A percentile compares a stretch with the other conserved stretches of the same genome.
These are phyloP conservation scores for Heliothis virescens DNA, from an alignment of 1,140 invertebrate species.

Conservation along the genomic window DNA sequence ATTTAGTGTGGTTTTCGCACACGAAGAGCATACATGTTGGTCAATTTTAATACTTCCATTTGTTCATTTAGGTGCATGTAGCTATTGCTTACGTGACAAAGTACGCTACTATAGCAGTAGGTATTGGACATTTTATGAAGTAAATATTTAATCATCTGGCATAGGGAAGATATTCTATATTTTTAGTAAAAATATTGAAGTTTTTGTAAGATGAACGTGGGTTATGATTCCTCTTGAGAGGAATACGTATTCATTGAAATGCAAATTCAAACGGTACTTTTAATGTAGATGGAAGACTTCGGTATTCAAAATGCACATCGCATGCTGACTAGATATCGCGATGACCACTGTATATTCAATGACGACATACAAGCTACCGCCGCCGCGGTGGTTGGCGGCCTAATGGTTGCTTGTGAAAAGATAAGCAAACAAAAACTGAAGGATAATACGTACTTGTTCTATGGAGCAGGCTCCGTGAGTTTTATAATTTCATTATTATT, in stretches of 20 bases:
- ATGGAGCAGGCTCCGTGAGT: conserved; percentile 10
- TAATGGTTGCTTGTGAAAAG: background rate
- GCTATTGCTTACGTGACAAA: no score
- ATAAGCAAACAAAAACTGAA: background rate
- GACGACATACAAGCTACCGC: conserved; percentile 2
- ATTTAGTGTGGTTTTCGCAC: no score
- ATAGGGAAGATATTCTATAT: no score
- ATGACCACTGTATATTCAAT: conserved; percentile 14
- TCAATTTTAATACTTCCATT: no score
- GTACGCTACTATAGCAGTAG: no score
- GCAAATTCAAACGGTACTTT: background rate
- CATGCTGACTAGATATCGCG: background rate
- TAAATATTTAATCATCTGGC: no score
- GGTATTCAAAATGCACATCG: background rate
- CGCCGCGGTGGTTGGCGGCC: background rate
- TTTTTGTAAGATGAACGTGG: no score
- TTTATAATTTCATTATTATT: background rate
- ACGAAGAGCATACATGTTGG: no score
- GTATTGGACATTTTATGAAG: background rate
- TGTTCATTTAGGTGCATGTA: no score
- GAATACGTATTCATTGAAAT: background rate
- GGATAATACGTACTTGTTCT: conserved; percentile 3
- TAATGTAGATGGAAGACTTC: conserved; percentile 6
- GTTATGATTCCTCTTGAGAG: no score
- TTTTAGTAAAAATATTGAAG: no score